Evolutionary conservation across 2,888 invertebrate species (phyloP), one percentile per base, ranked within the genome.

Genomic region (Ethmia dodecea): DNA sequence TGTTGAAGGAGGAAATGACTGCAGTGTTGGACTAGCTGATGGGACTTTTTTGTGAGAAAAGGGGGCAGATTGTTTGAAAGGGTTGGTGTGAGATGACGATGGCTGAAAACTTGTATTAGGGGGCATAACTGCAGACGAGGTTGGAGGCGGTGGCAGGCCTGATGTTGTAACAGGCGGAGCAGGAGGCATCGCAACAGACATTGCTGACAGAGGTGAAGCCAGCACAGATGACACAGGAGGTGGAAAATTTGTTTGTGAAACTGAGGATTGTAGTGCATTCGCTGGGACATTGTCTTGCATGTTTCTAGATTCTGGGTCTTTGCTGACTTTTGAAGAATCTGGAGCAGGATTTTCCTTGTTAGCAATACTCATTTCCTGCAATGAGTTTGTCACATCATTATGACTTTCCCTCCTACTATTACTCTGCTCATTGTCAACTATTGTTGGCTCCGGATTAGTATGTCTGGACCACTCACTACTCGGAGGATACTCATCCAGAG

Each of bases 31-130:
- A 48, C 52, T 64, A 3, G 59, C 42, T 3, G 49, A 35, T 45
- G 70, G 83, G 9, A 63, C 37, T 18, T 63, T 63, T 52, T 84
- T 87, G 51, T 88, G 88, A 4, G 87, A 84, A 43, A 88, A 72
- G 13, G 76, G 63, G 8, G 76, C 79, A n/a, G 76, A 60, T 56
- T 74, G 68, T 55, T 86, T 86, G 35, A 81, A 86, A 3, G 87
- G 86, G 50, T 86, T 86, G 29, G 38, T 31, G 33, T 66, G 70
- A 25, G 65, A 47, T 34, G 60, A 39, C 2, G 67, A 40, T 6
- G 66, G 55, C 4, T 71, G 66, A 32, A 70, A 61, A 38, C 48
- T 61, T 1, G 64, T 52, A 2, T 71, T 70, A 22, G 68, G 69
- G 22, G 52, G 55, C 8, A 49, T 14, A 4, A 43, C 32, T 10